Percentiles rank a stretch among this genome's conserved stretches.
phyloP scores from a whole-genome alignment of 1,140 invertebrate genomes.

The Drosophila ogumai region DNA sequence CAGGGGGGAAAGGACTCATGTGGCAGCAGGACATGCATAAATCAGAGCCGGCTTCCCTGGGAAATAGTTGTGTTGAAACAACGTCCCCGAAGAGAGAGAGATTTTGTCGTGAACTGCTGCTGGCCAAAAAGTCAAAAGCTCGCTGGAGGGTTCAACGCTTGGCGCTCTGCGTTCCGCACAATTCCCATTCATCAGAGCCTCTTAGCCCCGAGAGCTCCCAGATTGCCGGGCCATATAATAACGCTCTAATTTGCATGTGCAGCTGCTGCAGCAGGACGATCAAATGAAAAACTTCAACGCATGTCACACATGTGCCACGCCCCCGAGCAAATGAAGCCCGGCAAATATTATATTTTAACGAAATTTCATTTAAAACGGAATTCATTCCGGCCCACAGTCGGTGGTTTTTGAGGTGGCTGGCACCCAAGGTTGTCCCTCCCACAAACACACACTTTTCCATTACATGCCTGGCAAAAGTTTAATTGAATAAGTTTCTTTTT shows the following conservation, averaged over 20 bases:
- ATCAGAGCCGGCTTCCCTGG: conserved; percentile 56
- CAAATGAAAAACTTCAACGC: conserved; percentile 61
- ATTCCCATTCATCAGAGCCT: conserved; percentile 62
- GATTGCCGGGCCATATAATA: conserved; percentile 67
- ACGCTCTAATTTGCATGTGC: conserved; percentile 78
- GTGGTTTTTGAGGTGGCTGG: conserved; percentile 10
- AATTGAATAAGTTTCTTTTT: conserved; percentile 76
- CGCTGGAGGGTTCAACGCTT: conserved; percentile 12
- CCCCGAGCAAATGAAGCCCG: conserved; percentile 64
- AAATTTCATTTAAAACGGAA: conserved; percentile 76
- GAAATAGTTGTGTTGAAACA: conserved; percentile 70
- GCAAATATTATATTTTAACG: conserved; percentile 78
- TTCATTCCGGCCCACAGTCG: conserved; percentile 56
- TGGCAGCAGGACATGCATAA: conserved; percentile 68
- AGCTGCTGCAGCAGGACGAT: conserved; percentile 33
- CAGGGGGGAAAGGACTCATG: conserved; percentile 26
- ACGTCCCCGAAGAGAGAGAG: conserved; percentile 32
- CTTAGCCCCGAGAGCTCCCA: conserved; percentile 54
- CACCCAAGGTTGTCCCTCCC: conserved; percentile 38
- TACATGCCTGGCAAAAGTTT: conserved; percentile 68
- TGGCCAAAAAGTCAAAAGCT: conserved; percentile 58
- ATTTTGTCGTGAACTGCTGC: conserved; percentile 22
- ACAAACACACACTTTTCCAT: conserved; percentile 50
- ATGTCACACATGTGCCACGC: conserved; percentile 70
- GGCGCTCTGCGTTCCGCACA: conserved; percentile 25